These are phyloP conservation scores for Cosmia trapezina DNA, from an alignment of 2,888 invertebrate species.

Conservation along the genomic window DNA sequence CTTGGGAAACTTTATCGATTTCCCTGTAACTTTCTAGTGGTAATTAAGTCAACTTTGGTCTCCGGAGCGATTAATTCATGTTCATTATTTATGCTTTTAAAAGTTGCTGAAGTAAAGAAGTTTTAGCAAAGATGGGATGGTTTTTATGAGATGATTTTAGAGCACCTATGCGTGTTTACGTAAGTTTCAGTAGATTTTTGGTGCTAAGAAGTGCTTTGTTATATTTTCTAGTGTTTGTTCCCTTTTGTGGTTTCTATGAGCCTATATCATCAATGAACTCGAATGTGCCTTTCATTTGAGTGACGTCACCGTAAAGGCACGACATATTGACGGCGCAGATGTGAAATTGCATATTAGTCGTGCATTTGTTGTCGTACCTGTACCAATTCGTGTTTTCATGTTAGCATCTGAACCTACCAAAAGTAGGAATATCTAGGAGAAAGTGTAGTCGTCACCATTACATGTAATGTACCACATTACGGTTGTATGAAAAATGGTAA, in stretches of 20 bases:
- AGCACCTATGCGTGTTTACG: background rate
- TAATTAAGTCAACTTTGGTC: conserved; percentile 62
- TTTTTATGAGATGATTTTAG: conserved; percentile 19
- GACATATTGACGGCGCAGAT: conserved; percentile 48
- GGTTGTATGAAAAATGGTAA: no score
- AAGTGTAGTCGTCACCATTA: no score
- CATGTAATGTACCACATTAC: no score
- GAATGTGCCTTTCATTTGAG: conserved; percentile 43
- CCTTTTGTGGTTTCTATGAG: background rate
- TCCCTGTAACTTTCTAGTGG: conserved; percentile 49
- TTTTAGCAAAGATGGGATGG: conserved; percentile 26
- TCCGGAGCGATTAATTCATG: conserved; percentile 55
- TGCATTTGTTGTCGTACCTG: conserved; percentile 23
- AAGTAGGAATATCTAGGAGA: no score
- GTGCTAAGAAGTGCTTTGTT: background rate
- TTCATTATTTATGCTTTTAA: conserved; percentile 59
- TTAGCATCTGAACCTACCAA: background rate
- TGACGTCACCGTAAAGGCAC: conserved; percentile 27
- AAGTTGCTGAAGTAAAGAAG: conserved; percentile 36
- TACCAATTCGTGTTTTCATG: conserved; percentile 3
- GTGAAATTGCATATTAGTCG: conserved; percentile 46
- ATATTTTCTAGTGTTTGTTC: background rate
- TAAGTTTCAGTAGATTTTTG: background rate
- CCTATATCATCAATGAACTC: conserved; percentile 46
- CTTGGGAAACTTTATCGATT: conserved; percentile 59